These are phyloP conservation scores for Crypturellus tataupa DNA, from an alignment of 2,797 vertebrate species.

Conservation along the genomic window DNA sequence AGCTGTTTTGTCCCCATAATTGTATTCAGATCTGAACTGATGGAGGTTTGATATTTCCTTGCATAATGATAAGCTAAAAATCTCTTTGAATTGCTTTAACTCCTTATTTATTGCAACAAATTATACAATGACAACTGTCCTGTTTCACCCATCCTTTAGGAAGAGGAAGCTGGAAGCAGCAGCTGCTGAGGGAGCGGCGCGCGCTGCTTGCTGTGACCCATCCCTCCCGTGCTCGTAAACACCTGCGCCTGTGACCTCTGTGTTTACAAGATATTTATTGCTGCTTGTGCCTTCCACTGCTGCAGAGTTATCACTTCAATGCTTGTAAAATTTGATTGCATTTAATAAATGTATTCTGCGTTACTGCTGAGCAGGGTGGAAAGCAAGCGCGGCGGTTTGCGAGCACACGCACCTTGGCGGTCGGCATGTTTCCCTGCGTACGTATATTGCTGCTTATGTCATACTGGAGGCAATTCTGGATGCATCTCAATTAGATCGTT, in stretches of 20 bases:
- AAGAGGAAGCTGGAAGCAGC: conserved; percentile 31
- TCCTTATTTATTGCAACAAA: conserved; percentile 76
- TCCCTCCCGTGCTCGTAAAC: conserved; percentile 52
- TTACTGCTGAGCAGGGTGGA: conserved; percentile 55
- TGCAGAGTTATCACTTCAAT: conserved; percentile 70
- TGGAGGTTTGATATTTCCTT: conserved; percentile 75
- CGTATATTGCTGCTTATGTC: neutral
- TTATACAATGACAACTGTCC: conserved; percentile 64
- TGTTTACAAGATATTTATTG: conserved; percentile 78
- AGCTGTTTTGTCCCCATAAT: conserved; percentile 77
- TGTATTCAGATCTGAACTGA: conserved; percentile 77
- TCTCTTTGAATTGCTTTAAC: conserved; percentile 72
- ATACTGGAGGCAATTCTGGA: conserved; percentile 32
- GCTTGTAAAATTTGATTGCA: conserved; percentile 77
- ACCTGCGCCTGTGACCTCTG: conserved; percentile 71
- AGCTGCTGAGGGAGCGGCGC: conserved; percentile 12
- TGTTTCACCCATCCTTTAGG: conserved; percentile 4
- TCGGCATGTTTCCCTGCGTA: neutral
- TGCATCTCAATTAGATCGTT: conserved; percentile 61
- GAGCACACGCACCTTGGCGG: neutral
- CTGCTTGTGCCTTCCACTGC: conserved; percentile 42
- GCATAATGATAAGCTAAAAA: conserved; percentile 69
- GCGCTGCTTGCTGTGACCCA: conserved; percentile 14
- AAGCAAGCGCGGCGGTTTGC: neutral
- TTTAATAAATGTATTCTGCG: conserved; percentile 64